Base-by-base conservation (phyloP, 2,113 vertebrate species). In the Plecturocebus donacophilus region DNA sequence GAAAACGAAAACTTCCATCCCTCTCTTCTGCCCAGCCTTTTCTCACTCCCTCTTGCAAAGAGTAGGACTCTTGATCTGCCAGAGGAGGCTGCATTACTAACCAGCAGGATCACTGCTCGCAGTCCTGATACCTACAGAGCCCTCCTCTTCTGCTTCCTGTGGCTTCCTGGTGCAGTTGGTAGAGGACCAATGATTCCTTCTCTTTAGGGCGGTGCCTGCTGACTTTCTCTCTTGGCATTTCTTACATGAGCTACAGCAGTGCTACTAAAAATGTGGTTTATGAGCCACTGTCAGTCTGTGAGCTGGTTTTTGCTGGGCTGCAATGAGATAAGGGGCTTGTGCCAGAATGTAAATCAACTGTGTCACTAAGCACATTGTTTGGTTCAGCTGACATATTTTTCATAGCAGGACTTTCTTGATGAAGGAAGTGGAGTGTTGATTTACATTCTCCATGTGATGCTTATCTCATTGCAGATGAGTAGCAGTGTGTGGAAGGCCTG, bases 61-160 rank as follows among this genome's bases (percentile, higher is more conserved):
- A 91, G 54, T 35, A 56, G 45, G 52, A 11, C 17, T 5, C 35
- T 66, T 81, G 9, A 20, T 61, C 83, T 42, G 19, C 58, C 8
- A 14, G 79, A 32, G 4, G 8, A 21, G 40, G 42, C 14, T 8
- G 6, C 0, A 2, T 54, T 52, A 61, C 66, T 10, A 23, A 52
- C n/a, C 73, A 91, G 79, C 66, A 71, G 32, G 2, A 3, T 35
- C 19, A 16, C 64, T 23, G 6, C 3, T 0, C 0, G 0, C 19
- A 23, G 49, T 23, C n/a, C 45, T 61, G 35, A 10, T 2, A 8
- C 17, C 14, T 16, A 0, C 0, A 1, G 27, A 38, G 30, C 25
- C 54, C 8, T 30, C 12, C 30, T n/a, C 70, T 82, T 42, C 47
- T 0, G 0, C 54, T 79, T 70, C 45, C 32, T 17, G 6, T 10